Conservation (phyloP, 2,888 invertebrate species). For the Ophion ventricosus region DNA sequence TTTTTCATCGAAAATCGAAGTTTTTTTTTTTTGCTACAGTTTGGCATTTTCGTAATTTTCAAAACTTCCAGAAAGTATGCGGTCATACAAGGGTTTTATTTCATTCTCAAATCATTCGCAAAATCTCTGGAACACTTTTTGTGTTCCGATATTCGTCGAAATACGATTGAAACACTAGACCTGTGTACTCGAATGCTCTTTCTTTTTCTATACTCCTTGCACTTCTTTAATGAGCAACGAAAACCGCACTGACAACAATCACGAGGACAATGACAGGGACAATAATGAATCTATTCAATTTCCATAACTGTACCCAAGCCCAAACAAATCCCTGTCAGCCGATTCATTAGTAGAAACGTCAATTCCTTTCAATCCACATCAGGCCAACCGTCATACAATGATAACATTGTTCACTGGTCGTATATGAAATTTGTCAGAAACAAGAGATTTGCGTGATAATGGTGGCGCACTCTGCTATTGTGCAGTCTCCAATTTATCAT, state of each 20-base stretch:
- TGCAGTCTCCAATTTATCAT: constrained; percentile 5
- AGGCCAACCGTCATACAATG: not conserved
- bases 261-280: no score
- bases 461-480: not conserved
- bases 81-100: no score
- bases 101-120: no score
- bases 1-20: no score
- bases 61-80: no score
- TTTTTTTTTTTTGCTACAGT: no score
- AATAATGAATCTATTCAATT: not conserved
- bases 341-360: not conserved
- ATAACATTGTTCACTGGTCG: not conserved
- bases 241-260: not conserved
- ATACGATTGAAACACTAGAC: no score
- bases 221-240: not conserved
- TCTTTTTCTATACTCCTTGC: no score
- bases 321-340: not conserved
- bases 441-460: not conserved
- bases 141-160: no score
- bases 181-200: no score
- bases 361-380: not conserved
- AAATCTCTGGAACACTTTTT: no score
- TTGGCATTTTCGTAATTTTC: no score
- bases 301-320: not conserved
- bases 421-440: not conserved